Conservation (phyloP, 2,888 invertebrate species). For the Alloplasta piceator region DNA sequence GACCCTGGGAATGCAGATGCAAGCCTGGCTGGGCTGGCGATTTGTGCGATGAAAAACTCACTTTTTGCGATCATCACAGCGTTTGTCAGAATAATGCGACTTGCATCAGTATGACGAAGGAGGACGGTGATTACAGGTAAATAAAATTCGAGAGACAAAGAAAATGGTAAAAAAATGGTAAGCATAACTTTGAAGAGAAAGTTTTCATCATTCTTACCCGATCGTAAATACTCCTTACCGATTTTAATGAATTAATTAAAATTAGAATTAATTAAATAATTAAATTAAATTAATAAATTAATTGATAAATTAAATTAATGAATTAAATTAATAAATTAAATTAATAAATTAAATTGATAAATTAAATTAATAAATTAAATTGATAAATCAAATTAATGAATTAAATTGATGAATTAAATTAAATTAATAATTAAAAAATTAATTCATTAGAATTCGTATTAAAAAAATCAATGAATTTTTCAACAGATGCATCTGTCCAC, state of each 20-base stretch:
- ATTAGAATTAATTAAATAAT: not conserved
- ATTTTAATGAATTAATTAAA: not conserved
- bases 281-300: too few species aligned
- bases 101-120: conserved; percentile 91
- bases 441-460: conserved; percentile 13
- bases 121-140: conserved; percentile 91
- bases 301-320: too few species aligned
- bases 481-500: conserved; percentile 89
- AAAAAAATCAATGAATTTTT: not conserved
- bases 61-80: conserved; percentile 92
- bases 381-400: conserved; percentile 9
- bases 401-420: not conserved
- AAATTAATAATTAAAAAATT: not conserved
- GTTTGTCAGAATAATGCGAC: conserved; percentile 92
- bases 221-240: not conserved
- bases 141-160: conserved; percentile 71
- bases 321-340: not conserved
- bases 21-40: conserved; percentile 95
- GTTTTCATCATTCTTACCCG: too few species aligned
- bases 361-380: not conserved
- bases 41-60: conserved; percentile 95
- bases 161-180: not conserved
- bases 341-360: conserved; percentile 12
- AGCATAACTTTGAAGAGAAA: too few species aligned
- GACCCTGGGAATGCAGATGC: conserved; percentile 96